Evolutionary conservation across 2,797 vertebrate genomes (phyloP), one percentile per base, ranked within the genome.

Genomic region (Pseudotriccus pelzelni): DNA sequence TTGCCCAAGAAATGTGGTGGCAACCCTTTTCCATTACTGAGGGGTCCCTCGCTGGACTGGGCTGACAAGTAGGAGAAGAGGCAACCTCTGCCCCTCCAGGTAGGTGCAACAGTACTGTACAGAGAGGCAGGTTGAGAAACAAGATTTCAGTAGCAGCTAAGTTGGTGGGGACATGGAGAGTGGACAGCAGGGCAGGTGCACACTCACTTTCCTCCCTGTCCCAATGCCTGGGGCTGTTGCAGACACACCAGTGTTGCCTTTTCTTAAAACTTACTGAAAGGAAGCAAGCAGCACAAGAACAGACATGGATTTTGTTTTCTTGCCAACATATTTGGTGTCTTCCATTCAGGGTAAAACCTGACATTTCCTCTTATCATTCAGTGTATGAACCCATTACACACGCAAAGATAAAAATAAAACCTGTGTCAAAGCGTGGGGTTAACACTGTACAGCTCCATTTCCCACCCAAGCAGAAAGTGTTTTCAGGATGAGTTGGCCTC

Each of bases 21-120:
- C 28, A 39, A 22, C 24, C 14, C 32, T 46, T 37, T 37, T 37
- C 37, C 37, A 37, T 37, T 37, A 37, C 37, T 18, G 23, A 66
- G 28, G 7, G 0, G 0, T 7, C 30, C 28, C 14, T 76, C 3
- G 1, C 41, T 28, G 34, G 34, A 47, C n/a, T 14, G 47, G 17
- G 22, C 16, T 80, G 22, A 68, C 12, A 63, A 36, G 12, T 23
- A 75, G 46, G 12, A 60, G 22, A 78, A 62, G 34, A 58, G 37
- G 22, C 43, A 36, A 37, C 18, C 6, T 78, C 80, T 63, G 17
- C 5, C 14, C 5, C 3, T 3, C 12, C 15, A 3, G 25, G 43
- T 67, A 67, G 39, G 23, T 53, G 30, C 23, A 82, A 46, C 49
- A 39, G 20, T 49, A n/a, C 28, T 1, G 2, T 22, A 32, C 6